Evolutionary conservation across 2,113 vertebrate species (phyloP).

Genomic region (Nestor notabilis): DNA sequence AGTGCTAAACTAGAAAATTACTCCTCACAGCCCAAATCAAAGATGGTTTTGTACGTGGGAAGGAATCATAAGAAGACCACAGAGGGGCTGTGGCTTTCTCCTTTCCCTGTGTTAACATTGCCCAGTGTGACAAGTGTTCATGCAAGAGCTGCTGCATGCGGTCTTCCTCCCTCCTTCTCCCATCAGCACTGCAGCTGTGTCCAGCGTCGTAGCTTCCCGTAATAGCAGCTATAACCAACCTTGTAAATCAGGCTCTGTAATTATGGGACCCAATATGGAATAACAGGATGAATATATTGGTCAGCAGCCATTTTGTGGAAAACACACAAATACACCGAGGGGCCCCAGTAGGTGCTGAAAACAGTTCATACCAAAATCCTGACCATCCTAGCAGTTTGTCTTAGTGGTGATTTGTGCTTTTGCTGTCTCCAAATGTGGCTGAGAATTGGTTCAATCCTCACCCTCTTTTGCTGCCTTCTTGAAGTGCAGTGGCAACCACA

Average conservation of each 20-base stretch:
- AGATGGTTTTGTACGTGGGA: not conserved
- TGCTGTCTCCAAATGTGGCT: not conserved
- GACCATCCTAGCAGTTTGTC: not conserved
- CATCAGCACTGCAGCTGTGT: not conserved
- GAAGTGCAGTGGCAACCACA: not conserved
- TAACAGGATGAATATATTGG: not conserved
- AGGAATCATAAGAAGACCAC: not conserved
- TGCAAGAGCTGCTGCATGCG: not conserved
- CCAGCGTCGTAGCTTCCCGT: not conserved
- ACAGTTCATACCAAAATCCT: not conserved
- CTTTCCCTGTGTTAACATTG: not conserved
- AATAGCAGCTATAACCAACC: not conserved
- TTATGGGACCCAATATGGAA: not conserved
- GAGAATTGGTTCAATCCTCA: accelerated
- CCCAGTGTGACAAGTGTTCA: accelerated
- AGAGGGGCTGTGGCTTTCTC: not conserved
- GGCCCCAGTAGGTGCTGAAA: not conserved
- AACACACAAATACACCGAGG: not conserved
- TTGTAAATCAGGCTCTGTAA: conserved; percentile 2
- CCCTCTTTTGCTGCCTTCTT: not conserved
- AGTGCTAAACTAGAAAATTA: not conserved
- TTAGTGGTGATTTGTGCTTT: not conserved
- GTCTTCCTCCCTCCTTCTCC: not conserved
- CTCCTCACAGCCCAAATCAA: not conserved
- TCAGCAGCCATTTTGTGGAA: not conserved